Base-by-base conservation (phyloP, 2,888 invertebrate genomes). In the Selenia dentaria region DNA sequence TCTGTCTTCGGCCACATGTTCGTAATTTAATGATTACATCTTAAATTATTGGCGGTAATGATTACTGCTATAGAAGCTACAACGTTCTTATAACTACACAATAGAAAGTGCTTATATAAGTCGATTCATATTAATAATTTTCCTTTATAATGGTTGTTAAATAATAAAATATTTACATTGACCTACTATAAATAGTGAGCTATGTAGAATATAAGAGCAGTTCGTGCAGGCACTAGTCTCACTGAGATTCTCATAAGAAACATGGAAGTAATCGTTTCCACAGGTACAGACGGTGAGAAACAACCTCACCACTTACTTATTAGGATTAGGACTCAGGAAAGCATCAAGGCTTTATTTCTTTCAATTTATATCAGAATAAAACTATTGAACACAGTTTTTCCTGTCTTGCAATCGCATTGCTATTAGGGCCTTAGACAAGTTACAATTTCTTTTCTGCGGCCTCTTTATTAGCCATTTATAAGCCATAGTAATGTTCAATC, bases 221-320 rank as follows among this genome's bases (percentile, higher is more conserved):
- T 59, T 61, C 56, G 59, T 64, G 60, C 68, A 77, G 77, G 75
- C 77, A 77, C 75, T 73, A 68, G 56, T 76, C 77, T 76, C 77
- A 76, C 77, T 77, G 68, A 64, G 53, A 59, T 67, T 64, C 51
- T 63, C 63, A 51, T 47, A 44, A 48, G 38, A 58, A 37, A 55
- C 28, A 27, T 57, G 57, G 51, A 57, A 58, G 50, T 54, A 48
- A 42, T 41, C 31, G 32, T 39, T 29, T 29, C 31, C 6, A 8
- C 22, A 22, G 22, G 25, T 46, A 45, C 31, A 26, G 18, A 8
- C 14, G 24, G 12, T 16, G 8, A 42, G 28, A 16, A 29, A 31
- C 18, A 9, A n/a, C 27, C 34, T 34, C 10, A 9, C n/a, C 9
- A 13, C 12, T 25, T 14, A 5, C 2, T n/a, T 4, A 35, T 22